Evolutionary conservation across 1,140 invertebrate species (phyloP), one percentile per base, ranked within the genome.

Genomic region (Drosophila eugracilis): DNA sequence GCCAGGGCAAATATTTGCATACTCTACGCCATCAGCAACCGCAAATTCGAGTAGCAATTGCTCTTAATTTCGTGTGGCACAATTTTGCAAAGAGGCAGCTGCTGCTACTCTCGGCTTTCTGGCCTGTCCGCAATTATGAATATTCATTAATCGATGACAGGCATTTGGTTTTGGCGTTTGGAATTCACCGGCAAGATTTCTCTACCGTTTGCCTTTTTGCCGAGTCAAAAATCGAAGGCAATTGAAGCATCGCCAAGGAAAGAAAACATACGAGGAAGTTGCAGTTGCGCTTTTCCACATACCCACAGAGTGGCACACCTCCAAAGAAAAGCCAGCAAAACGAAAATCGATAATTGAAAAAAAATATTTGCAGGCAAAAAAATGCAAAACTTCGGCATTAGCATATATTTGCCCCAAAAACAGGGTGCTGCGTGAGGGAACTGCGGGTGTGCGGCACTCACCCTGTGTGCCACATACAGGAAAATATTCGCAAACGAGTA

Each of bases 21-120:
- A 78, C 34, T 55, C 42, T 37, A 7, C 10, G 42, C 36, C 34
- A n/a, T 58, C 42, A 47, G 45, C 22, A 49, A 65, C 75, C 75
- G 42, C 72, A 70, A 88, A 83, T 49, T 78, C 83, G 78, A 83
- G 83, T 83, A 88, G 83, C 83, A 88, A 73, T 88, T 88, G 83
- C 83, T 83, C 83, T 88, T 88, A 83, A 88, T 88, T 88, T 83
- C 47, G 47, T 47, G 41, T 88, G 83, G 83, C 83, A 86, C 83
- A 74, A 81, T 80, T 85, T 85, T n/a, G n/a, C 39, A 32, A 60
- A 37, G 59, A 50, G 70, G 57, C 69, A 63, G 54, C 60, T 15
- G 42, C 41, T 47, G 49, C 30, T 19, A 17, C 48, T 63, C 6
- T 45, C 6, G 42, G 22, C 19, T 42, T 41, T 39, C 12, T 22